A percentile compares a stretch with the other conserved stretches of the same genome.
These are phyloP conservation scores for Sebastes hubbsi DNA, from an alignment of 2,797 vertebrate genomes.

Conservation along the genomic window DNA sequence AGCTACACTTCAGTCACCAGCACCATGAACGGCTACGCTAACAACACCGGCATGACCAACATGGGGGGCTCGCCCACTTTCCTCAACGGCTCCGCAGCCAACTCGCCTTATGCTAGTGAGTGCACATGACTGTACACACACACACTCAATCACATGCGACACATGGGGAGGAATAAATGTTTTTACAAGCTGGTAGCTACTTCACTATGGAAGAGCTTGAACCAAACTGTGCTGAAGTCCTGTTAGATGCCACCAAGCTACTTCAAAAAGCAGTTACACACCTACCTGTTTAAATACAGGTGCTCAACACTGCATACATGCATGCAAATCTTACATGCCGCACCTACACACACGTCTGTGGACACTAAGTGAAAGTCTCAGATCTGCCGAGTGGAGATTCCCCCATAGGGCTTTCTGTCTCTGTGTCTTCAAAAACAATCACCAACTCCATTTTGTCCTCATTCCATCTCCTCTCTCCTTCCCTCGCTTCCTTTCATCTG, in stretches of 20 bases:
- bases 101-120: constrained; percentile 99
- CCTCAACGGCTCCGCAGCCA: constrained; percentile 97
- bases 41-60: constrained; percentile 93
- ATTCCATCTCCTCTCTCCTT: constrained; percentile 42
- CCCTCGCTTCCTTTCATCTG: constrained; percentile 55
- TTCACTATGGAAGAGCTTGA: neutral
- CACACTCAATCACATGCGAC: neutral
- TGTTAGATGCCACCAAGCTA: neutral
- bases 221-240: neutral
- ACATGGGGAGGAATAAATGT: neutral
- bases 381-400: constrained; percentile 50
- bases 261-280: neutral
- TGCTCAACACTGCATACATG: constrained; percentile 3
- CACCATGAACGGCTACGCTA: constrained; percentile 96
- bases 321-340: neutral
- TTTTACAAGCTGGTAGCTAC: neutral
- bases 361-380: constrained; percentile 37
- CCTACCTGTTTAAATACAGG: neutral
- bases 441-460: constrained; percentile 39
- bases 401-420: constrained; percentile 58
- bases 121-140: constrained; percentile 25
- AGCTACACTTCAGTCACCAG: constrained; percentile 96
- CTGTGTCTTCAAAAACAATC: constrained; percentile 62
- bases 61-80: constrained; percentile 96
- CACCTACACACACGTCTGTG: neutral